phyloP scores from a whole-genome alignment of 2,113 vertebrate genomes.

The Nothoprocta perdicaria region DNA sequence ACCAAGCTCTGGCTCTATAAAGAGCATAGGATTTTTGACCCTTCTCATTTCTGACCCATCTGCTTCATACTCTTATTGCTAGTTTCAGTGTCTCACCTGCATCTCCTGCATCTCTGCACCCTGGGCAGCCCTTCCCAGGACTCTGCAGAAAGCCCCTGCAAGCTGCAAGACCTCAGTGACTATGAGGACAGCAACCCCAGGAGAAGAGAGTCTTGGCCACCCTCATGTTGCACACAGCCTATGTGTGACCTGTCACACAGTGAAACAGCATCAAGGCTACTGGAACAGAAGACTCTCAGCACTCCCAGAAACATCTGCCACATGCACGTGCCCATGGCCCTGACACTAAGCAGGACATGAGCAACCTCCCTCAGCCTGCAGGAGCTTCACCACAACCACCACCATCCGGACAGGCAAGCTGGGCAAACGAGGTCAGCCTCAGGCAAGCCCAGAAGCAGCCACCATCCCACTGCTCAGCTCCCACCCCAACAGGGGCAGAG shows the following conservation, averaged over 20 bases:
- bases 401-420: neutral
- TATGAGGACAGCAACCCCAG: neutral
- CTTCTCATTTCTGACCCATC: neutral
- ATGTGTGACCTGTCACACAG: neutral
- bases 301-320: neutral
- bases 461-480: neutral
- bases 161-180: neutral
- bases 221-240: neutral
- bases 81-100: neutral
- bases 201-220: neutral
- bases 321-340: neutral
- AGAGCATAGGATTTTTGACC: neutral
- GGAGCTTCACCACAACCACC: neutral
- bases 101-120: neutral
- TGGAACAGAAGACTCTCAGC: neutral
- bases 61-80: neutral
- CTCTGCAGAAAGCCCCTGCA: neutral
- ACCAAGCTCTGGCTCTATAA: neutral
- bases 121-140: neutral
- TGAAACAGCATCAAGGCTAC: neutral
- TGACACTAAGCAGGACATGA: neutral
- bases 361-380: neutral
- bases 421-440: neutral
- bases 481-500: neutral
- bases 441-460: neutral